Percentiles rank a stretch among this genome's conserved stretches.
phyloP scores from a whole-genome alignment of 2,888 invertebrate genomes.

The Sicus ferrugineus region DNA sequence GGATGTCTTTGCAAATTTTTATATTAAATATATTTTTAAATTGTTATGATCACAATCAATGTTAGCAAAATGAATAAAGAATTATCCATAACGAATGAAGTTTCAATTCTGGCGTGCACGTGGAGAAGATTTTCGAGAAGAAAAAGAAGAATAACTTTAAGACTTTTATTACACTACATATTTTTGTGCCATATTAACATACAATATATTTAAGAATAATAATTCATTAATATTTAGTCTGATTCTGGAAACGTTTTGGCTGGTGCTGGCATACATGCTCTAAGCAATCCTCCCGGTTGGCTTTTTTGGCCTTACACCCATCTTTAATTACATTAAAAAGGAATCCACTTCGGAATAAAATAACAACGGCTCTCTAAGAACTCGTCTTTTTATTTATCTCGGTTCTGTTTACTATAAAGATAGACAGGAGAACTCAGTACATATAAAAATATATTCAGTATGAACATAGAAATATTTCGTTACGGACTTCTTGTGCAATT shows the following conservation, averaged over 20 bases:
- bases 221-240: not conserved
- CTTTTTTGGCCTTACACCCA: not conserved
- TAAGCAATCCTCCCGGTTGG: not conserved
- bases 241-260: not conserved
- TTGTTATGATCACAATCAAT: no score
- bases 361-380: constrained; percentile 23
- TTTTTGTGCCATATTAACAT: constrained; percentile 2
- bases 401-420: constrained; percentile 57
- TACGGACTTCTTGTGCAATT: constrained; percentile 12
- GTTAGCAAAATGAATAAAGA: no score
- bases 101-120: no score
- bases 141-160: not conserved
- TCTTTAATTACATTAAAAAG: constrained; percentile 18
- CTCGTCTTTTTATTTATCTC: constrained; percentile 51
- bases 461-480: no score
- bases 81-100: no score
- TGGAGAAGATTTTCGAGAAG: no score
- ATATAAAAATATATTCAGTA: not conserved
- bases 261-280: not conserved
- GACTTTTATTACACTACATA: not conserved
- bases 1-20: constrained; percentile 13
- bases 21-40: not conserved
- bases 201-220: not conserved
- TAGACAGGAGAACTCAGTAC: constrained; percentile 28
- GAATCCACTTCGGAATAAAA: constrained; percentile 26